Conservation (phyloP, 2,888 invertebrate species). For the Xestia xanthographa region DNA sequence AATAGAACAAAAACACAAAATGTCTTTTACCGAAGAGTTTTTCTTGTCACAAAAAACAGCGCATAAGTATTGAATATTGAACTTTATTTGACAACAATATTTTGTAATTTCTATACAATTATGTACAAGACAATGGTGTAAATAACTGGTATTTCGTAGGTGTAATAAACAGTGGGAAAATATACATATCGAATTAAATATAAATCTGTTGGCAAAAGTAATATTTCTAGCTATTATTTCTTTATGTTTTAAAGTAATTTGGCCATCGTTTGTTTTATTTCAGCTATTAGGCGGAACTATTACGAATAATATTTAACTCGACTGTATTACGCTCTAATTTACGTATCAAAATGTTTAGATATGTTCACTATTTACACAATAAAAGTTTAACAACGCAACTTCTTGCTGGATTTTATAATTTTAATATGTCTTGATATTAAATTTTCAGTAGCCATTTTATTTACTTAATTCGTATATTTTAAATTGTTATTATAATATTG, state of each 20-base stretch:
- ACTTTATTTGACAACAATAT: neutral
- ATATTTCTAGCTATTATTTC: neutral
- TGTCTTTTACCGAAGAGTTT: neutral
- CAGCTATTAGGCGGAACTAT: constrained; percentile 46
- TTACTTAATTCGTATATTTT: constrained; percentile 30
- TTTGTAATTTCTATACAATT: neutral
- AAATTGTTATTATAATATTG: constrained; percentile 52
- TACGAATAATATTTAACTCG: constrained; percentile 13
- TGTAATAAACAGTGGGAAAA: constrained; percentile 3
- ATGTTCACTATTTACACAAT: constrained; percentile 52
- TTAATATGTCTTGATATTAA: neutral
- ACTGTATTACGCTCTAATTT: constrained; percentile 21
- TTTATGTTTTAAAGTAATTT: constrained; percentile 12
- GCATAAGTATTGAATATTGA: neutral
- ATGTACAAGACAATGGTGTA: constrained; percentile 10
- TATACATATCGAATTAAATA: neutral
- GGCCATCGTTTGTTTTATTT: constrained; percentile 29
- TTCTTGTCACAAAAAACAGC: neutral
- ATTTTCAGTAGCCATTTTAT: constrained; percentile 18
- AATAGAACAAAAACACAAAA: neutral
- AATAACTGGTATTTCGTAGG: constrained; percentile 10
- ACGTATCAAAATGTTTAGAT: constrained; percentile 60
- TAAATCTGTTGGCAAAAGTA: constrained; percentile 15
- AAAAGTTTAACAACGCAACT: constrained; percentile 15
- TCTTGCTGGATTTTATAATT: neutral